These are phyloP conservation scores for Apis laboriosa DNA, from an alignment of 1,140 invertebrate genomes.

Conservation along the genomic window DNA sequence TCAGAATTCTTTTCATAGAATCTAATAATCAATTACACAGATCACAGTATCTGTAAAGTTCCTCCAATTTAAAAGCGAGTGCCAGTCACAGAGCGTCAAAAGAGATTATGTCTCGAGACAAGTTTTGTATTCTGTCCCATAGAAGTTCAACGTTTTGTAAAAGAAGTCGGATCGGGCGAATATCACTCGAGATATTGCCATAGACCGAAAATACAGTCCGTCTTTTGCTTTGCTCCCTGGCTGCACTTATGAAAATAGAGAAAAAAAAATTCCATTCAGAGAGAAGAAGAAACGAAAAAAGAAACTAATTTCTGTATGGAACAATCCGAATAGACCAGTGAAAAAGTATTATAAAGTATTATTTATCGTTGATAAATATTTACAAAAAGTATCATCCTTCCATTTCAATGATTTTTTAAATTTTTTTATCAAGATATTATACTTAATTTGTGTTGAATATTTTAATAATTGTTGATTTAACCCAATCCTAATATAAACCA, in stretches of 20 bases:
- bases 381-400: too few relatives aligned
- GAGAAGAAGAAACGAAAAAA: neutral
- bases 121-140: conserved; percentile 18
- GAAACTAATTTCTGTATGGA: neutral
- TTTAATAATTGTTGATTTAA: too few relatives aligned
- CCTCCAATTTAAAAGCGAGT: neutral
- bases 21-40: neutral
- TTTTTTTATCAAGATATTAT: too few relatives aligned
- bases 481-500: too few relatives aligned
- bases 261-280: neutral
- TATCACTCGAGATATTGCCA: conserved; percentile 49
- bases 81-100: neutral
- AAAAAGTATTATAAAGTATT: conserved; percentile 9
- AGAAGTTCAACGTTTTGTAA: conserved; percentile 30
- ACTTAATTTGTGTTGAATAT: too few relatives aligned
- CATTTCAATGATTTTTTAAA: too few relatives aligned
- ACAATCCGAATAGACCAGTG: conserved; percentile 9
- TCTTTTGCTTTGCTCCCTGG: conserved; percentile 13
- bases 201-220: conserved; percentile 32
- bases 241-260: conserved; percentile 20
- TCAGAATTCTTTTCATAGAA: neutral
- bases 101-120: conserved; percentile 6
- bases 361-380: conserved; percentile 33
- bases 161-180: conserved; percentile 37
- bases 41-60: neutral